Base-by-base conservation (phyloP, 2,888 invertebrate species). In the Rotaria socialis region DNA sequence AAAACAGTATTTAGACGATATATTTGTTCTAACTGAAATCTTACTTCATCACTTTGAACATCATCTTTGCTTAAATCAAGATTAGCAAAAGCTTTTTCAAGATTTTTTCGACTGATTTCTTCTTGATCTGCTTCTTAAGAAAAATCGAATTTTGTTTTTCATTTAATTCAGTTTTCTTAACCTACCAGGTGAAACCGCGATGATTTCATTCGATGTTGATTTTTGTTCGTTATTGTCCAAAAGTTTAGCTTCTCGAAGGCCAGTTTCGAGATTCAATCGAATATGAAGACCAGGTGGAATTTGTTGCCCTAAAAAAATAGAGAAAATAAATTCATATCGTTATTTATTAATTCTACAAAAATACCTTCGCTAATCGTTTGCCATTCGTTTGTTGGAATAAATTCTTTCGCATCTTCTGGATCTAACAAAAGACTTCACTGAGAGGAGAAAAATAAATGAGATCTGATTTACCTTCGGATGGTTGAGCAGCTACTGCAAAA, bases 241-340 rank as follows among this genome's bases (percentile, higher is more conserved):
- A 56, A 95, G 90, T 91, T 94, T 95, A 0, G 94, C 95, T 90
- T 95, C 94, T 67, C 93, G 94, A 87, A 93, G 89, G 0, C 94
- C 94, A 22, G 94, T 95, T 90, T 94, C 91, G n/a, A 95, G 91
- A 91, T 95, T 94, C 87, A 95, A 93, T 85, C 94, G 92, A 10
- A 95, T 92, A 90, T 95, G 95, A 6, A 95, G 91, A 2, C 95
- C 95, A 87, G 92, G 91, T 1, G 95, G 95, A 88, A 95, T 93
- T 41, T 93, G 92, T 90, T 94, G 94, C 87, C 94, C 95, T 80
- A 24, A 80, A n/a, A 11, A 22, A 43, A 3, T 7, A 16, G 22
- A n/a, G 4, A n/a, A 67, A 11, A 27, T 7, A 52, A 52, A 52
- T 52, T 52, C 16, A 14, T 52, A 4, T 52, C 14, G 2, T 67